Evolutionary conservation across 1,140 invertebrate genomes (phyloP), one percentile per base, ranked within the genome.

Genomic region (Sycobia sp.): DNA sequence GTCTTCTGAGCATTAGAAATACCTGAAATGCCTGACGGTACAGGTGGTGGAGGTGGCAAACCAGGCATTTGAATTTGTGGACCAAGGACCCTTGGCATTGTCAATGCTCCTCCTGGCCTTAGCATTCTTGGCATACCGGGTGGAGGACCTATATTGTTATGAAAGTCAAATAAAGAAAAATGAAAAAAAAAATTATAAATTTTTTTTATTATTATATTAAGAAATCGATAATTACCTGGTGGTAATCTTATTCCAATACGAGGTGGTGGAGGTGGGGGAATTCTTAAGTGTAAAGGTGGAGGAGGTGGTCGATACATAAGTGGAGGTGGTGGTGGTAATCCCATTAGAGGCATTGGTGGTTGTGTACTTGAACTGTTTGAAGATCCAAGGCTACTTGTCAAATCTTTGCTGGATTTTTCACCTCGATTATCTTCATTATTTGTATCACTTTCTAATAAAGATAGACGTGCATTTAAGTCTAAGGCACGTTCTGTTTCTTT

Each of bases 401-500:
- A 8, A 14, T 56, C 53, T 25, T 1, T 13, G 20, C 1, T 44
- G 1, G 16, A 23, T 46, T 65, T 71, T 18, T 74, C 66, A 11
- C 69, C 70, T 74, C 75, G 83, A 7, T 71, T 22, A 53, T 76
- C 75, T 47, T 71, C 70, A 32, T 67, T 72, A 39, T 75, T 71
- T 10, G 69, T 62, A 18, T 77, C 80, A 47, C 67, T 67, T 29
- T 83, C 81, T 2, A 83, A 66, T 25, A 80, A 64, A 0, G 80
- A 78, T 25, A 84, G 74, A 68, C 86, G 80, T 2, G 85, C 82
- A 68, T 81, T 85, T 14, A 87, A 75, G 76, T 89, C 87, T 57
- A 87, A 86, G 9, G 85, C 85, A 69, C 86, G 79, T 67, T 88
- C 86, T 14, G 83, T 83, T 73, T 90, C 88, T 54, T 87, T 83